Evolutionary conservation across 2,113 vertebrate species (phyloP).

Genomic region (Seriola quinqueradiata): DNA sequence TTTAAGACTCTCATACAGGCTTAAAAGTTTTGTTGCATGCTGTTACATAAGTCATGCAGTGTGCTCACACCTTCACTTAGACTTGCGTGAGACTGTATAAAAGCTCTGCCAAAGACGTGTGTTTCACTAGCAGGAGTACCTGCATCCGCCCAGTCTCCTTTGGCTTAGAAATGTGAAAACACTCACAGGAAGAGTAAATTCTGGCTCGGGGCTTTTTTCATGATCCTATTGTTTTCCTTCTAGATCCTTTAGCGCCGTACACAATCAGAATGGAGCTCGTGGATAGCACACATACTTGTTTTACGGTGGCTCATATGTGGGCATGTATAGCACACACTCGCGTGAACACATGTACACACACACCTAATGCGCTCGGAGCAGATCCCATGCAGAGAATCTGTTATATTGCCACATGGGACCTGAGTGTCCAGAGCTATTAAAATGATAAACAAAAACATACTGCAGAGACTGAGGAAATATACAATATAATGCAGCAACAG

Average conservation of each 20-base stretch:
- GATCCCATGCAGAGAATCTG: slow-evolving; percentile 21
- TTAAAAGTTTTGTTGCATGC: not conserved
- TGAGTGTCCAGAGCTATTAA: slow-evolving; percentile 54
- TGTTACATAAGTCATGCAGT: slow-evolving; percentile 31
- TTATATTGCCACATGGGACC: slow-evolving; percentile 23
- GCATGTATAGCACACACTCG: slow-evolving; percentile 25
- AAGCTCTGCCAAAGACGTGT: slow-evolving; percentile 62
- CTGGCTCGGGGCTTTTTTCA: slow-evolving; percentile 84
- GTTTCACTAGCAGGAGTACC: slow-evolving; percentile 64
- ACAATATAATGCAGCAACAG: slow-evolving; percentile 56
- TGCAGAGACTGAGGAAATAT: slow-evolving; percentile 47
- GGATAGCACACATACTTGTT: slow-evolving; percentile 17
- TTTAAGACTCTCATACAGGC: not conserved
- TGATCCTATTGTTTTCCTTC: slow-evolving; percentile 87
- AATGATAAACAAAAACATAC: slow-evolving; percentile 66
- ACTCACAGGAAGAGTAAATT: slow-evolving; percentile 91
- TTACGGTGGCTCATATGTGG: not conserved
- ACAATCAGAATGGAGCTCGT: not conserved
- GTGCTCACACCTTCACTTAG: slow-evolving; percentile 10
- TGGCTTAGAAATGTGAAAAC: slow-evolving; percentile 83
- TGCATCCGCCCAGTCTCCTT: slow-evolving; percentile 76
- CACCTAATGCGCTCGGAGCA: not conserved
- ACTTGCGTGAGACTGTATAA: slow-evolving; percentile 46
- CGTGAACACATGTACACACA: slow-evolving; percentile 15
- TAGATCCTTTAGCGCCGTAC: slow-evolving; percentile 28